A percentile compares a stretch with the other conserved stretches of the same genome.
phyloP scores from a whole-genome alignment of 2,888 invertebrate genomes.

The Catocala fraxini region DNA sequence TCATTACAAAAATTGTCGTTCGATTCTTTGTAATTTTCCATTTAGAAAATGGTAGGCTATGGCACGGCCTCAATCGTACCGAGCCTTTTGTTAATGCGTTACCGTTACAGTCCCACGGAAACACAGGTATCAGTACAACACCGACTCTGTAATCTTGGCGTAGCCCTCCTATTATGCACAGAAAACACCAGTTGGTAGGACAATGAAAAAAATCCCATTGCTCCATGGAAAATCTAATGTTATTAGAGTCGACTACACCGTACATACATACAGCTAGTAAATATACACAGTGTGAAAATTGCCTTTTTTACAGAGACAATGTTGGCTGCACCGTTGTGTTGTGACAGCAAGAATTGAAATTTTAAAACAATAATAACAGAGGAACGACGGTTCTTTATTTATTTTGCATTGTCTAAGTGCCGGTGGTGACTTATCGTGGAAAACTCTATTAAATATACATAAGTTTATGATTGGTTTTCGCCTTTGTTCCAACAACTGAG shows the following conservation, averaged over 20 bases:
- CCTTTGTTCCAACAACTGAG: constrained; percentile 9
- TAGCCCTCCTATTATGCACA: constrained; percentile 73
- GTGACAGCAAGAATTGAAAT: constrained; percentile 49
- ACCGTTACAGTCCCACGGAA: constrained; percentile 77
- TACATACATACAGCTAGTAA: constrained; percentile 49
- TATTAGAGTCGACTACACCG: constrained; percentile 70
- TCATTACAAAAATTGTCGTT: constrained; percentile 54
- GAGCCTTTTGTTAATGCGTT: constrained; percentile 74
- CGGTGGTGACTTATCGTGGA: constrained; percentile 23
- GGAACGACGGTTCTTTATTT: constrained; percentile 35
- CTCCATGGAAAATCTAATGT: constrained; percentile 76
- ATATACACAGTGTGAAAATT: constrained; percentile 54
- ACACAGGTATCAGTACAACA: constrained; percentile 71
- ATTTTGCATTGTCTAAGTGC: constrained; percentile 35
- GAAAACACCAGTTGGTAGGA: constrained; percentile 73
- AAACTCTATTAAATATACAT: constrained; percentile 32
- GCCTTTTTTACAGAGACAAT: constrained; percentile 57
- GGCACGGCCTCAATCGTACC: constrained; percentile 58
- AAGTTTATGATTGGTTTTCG: constrained; percentile 9
- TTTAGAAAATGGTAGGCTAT: constrained; percentile 64
- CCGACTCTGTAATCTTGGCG: constrained; percentile 74
- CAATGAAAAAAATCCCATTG: constrained; percentile 78
- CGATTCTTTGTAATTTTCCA: constrained; percentile 70
- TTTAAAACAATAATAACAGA: constrained; percentile 53
- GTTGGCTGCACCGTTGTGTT: constrained; percentile 33